phyloP scores from a whole-genome alignment of 2,888 invertebrate genomes.

The Harmothoe impar region DNA sequence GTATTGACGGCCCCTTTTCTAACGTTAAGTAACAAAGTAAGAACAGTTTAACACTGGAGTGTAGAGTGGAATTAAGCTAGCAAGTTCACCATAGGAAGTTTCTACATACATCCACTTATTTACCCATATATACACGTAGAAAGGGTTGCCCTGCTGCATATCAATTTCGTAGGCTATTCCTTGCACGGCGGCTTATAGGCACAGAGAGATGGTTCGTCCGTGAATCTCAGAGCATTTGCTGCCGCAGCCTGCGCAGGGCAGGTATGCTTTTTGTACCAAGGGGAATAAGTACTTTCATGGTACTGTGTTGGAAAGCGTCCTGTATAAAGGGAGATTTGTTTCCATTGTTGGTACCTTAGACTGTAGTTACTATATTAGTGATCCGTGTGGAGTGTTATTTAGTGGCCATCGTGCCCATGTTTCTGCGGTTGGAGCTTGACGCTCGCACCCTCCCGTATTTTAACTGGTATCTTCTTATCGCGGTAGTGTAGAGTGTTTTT shows the following conservation, averaged over 20 bases:
- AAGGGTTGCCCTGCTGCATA: constrained; percentile 1
- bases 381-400: constrained; percentile 27
- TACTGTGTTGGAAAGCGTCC: not conserved
- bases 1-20: too few species aligned
- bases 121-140: not conserved
- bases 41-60: too few species aligned
- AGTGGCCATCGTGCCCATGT: not conserved
- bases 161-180: constrained; percentile 38
- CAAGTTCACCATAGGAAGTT: not conserved
- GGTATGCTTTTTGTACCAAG: not conserved
- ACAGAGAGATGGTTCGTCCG: constrained; percentile 29
- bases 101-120: not conserved
- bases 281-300: not conserved
- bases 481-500: constrained; percentile 16
- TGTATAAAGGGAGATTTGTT: constrained; percentile 24
- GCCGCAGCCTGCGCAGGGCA: not conserved
- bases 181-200: not conserved
- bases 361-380: constrained; percentile 17
- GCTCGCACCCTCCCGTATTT: too few species aligned
- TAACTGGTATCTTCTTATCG: not conserved
- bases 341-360: not conserved
- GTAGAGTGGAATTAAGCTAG: too few species aligned
- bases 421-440: too few species aligned
- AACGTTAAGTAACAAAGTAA: too few species aligned
- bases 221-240: constrained; percentile 5